These are phyloP conservation scores for Chromis chromis DNA, from an alignment of 2,797 vertebrate species.

Conservation along the genomic window DNA sequence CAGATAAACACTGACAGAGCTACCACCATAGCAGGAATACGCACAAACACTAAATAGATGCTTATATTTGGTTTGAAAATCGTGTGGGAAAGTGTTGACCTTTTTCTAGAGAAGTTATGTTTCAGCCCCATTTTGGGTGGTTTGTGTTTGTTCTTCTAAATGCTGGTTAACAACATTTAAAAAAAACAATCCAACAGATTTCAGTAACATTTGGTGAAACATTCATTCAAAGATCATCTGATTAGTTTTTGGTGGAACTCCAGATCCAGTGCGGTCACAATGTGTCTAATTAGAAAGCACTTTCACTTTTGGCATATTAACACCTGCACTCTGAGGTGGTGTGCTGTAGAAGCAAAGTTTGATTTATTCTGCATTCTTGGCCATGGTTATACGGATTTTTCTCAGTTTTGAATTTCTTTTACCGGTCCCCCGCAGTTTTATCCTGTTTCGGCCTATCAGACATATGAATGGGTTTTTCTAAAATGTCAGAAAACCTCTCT, in stretches of 20 bases:
- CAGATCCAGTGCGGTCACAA: slow-evolving; percentile 19
- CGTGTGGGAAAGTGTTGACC: slow-evolving; percentile 5
- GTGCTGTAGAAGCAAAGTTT: background rate
- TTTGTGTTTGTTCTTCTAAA: background rate
- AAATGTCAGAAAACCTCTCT: background rate
- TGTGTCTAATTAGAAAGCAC: slow-evolving; percentile 30
- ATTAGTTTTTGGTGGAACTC: slow-evolving; percentile 41
- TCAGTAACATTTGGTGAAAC: slow-evolving; percentile 44
- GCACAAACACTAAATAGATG: slow-evolving; percentile 33
- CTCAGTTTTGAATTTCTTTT: background rate
- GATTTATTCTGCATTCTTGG: background rate
- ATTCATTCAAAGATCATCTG: slow-evolving; percentile 27
- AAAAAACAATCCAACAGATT: slow-evolving; percentile 27
- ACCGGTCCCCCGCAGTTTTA: background rate
- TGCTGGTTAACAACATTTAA: background rate
- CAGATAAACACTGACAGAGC: slow-evolving; percentile 55
- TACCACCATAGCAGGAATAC: slow-evolving; percentile 26
- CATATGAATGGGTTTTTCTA: slow-evolving; percentile 6
- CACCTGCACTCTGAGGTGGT: slow-evolving; percentile 28
- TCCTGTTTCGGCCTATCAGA: slow-evolving; percentile 5
- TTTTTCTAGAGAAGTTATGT: slow-evolving; percentile 1
- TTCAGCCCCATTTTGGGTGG: no score
- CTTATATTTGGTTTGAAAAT: slow-evolving; percentile 35
- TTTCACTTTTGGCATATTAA: slow-evolving; percentile 13
- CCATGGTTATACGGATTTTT: background rate